Percentiles rank a stretch among this genome's conserved stretches.
Conservation (phyloP, 1,140 invertebrate species). For the Caenorhabditis inopinata region DNA sequence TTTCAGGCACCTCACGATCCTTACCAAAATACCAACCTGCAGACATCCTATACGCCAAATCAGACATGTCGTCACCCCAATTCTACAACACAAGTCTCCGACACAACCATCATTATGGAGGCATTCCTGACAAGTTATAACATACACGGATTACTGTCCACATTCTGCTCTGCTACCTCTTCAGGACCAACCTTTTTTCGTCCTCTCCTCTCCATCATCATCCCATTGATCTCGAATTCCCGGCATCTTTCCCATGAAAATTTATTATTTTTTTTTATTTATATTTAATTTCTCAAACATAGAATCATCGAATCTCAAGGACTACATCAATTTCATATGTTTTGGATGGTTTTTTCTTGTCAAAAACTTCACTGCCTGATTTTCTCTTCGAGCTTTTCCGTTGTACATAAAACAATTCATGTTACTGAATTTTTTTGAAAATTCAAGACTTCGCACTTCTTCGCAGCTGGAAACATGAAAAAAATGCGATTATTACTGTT, state of each 20-base stretch:
- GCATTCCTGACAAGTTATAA: constrained; percentile 40
- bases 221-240: constrained; percentile 19
- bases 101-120: constrained; percentile 32
- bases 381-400: background rate
- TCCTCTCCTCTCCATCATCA: background rate
- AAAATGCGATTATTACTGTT: no score
- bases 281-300: no score
- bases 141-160: no score
- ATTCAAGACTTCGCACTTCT: no score
- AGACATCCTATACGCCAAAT: constrained; percentile 44
- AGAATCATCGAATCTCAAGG: constrained; percentile 6
- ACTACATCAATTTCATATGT: background rate
- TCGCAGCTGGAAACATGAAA: no score
- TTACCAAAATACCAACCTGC: constrained; percentile 39
- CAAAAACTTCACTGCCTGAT: background rate
- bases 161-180: background rate
- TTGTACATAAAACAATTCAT: background rate
- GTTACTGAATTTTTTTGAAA: no score
- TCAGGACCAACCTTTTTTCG: constrained; percentile 6
- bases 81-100: constrained; percentile 39
- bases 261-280: background rate
- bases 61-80: constrained; percentile 22
- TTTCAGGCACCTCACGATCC: constrained; percentile 26
- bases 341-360: background rate
- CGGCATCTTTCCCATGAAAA: background rate